Evolutionary conservation across 2,888 invertebrate genomes (phyloP).

Genomic region (Matsumyia berberina): DNA sequence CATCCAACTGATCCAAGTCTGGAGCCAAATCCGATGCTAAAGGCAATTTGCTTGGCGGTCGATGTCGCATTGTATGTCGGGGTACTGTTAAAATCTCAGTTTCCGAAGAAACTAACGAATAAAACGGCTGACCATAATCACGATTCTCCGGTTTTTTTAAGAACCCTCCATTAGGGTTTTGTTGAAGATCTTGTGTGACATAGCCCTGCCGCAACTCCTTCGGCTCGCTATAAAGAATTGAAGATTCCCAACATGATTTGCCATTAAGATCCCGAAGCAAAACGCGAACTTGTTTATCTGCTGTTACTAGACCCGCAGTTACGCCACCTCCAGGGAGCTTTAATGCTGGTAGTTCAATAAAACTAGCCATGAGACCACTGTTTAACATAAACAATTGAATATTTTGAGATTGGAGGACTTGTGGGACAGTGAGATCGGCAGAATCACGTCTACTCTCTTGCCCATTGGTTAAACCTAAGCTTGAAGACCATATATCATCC

Average conservation of each 20-base stretch:
- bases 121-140: slow-evolving; percentile 79
- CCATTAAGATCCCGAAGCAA: slow-evolving; percentile 95
- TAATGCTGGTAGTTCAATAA: slow-evolving; percentile 94
- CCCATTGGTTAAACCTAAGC: slow-evolving; percentile 60
- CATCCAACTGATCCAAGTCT: slow-evolving; percentile 96
- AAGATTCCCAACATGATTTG: slow-evolving; percentile 98
- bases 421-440: slow-evolving; percentile 90
- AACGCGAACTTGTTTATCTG: slow-evolving; percentile 93
- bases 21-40: slow-evolving; percentile 92
- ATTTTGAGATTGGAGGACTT: slow-evolving; percentile 93
- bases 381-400: slow-evolving; percentile 94
- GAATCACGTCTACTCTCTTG: slow-evolving; percentile 81
- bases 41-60: slow-evolving; percentile 91
- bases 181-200: slow-evolving; percentile 70
- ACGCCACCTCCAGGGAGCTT: slow-evolving; percentile 92
- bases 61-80: slow-evolving; percentile 88
- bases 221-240: slow-evolving; percentile 93
- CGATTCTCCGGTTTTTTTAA: slow-evolving; percentile 71
- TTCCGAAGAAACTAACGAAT: slow-evolving; percentile 78
- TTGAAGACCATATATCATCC: slow-evolving; percentile 88
- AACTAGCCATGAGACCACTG: slow-evolving; percentile 92
- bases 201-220: slow-evolving; percentile 54
- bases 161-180: slow-evolving; percentile 53
- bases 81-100: slow-evolving; percentile 82
- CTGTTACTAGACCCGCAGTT: slow-evolving; percentile 91